Evolutionary conservation across 2,888 invertebrate genomes (phyloP), one percentile per base, ranked within the genome.

Genomic region (Tricholauxania praeusta): DNA sequence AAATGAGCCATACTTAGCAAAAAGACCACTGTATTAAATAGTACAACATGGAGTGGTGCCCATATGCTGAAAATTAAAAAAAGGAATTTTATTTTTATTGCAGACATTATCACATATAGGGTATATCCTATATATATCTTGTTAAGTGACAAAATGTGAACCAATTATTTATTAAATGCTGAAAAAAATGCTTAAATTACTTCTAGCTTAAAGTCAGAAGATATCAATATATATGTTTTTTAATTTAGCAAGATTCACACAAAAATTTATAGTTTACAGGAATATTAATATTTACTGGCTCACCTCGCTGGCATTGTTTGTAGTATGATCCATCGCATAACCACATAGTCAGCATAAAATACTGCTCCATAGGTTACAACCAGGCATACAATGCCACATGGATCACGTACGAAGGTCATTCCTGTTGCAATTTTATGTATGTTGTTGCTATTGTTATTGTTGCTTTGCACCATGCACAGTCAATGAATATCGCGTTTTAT

Each of bases 271-370:
- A 28, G 4, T 28, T 28, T 28, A 4, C 28, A 28, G 4, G 28
- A 2, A 28, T 28, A 4, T 22, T 3, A 28, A 28, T 28, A 28
- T 28, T 12, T 19, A 47, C 12, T 4, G n/a, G 65, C 83, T 78
- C 88, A 95, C 95, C 94, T 94, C 81, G 93, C 91, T 79, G 91
- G 91, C 92, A 95, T 93, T 22, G 93, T 92, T 77, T 94, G 93
- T 75, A 95, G 87, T 77, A 96, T 91, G 77, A 96, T 92, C 93
- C 95, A 96, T 85, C 92, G 89, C 79, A 95, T 90, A 68, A 96
- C 92, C 73, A 95, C 96, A 89, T 96, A 96, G 87, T 96, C 96
- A 47, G 96, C 95, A 85, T 96, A 96, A 80, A 93, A 89, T 57
- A 96, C 90, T 66, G 95, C 93, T 65, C 90, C 86, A 85, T 96